A percentile compares a stretch with the other conserved stretches of the same genome.
These are phyloP conservation scores for Baccha elongata DNA, from an alignment of 2,888 invertebrate species.

Conservation along the genomic window DNA sequence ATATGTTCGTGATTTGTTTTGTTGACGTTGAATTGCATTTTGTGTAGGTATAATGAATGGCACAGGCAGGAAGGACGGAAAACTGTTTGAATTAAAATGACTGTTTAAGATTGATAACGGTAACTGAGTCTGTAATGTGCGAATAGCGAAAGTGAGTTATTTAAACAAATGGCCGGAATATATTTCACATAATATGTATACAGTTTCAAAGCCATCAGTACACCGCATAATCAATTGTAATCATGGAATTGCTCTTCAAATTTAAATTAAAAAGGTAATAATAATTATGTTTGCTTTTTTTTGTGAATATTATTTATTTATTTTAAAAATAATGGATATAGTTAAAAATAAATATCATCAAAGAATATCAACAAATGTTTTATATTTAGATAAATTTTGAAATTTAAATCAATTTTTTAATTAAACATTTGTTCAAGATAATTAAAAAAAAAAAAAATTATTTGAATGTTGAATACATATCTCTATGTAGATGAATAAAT, in stretches of 20 bases:
- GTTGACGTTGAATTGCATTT: conserved; percentile 56
- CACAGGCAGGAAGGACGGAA: neutral
- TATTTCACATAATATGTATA: too few species aligned
- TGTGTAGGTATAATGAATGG: neutral
- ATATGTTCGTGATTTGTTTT: conserved; percentile 63
- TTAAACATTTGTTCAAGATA: neutral
- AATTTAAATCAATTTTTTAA: neutral
- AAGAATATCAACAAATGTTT: neutral
- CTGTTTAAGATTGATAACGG: conserved; percentile 54
- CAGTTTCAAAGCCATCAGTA: neutral
- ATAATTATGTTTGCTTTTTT: conserved; percentile 1
- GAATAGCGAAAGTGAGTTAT: conserved; percentile 64
- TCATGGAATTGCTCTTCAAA: neutral
- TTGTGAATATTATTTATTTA: neutral
- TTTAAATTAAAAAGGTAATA: conserved; percentile 1
- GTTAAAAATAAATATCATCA: neutral
- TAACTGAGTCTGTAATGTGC: conserved; percentile 42
- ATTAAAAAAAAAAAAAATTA: too few species aligned
- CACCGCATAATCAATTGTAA: neutral
- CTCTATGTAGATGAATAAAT: too few species aligned
- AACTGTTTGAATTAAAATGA: conserved; percentile 31
- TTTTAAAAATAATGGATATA: neutral
- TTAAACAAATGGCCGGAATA: conserved; percentile 13
- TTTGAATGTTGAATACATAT: too few species aligned
- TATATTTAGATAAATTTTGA: neutral